phyloP scores from a whole-genome alignment of 1,140 invertebrate genomes.

The Mycetomoellerius zeteki region DNA sequence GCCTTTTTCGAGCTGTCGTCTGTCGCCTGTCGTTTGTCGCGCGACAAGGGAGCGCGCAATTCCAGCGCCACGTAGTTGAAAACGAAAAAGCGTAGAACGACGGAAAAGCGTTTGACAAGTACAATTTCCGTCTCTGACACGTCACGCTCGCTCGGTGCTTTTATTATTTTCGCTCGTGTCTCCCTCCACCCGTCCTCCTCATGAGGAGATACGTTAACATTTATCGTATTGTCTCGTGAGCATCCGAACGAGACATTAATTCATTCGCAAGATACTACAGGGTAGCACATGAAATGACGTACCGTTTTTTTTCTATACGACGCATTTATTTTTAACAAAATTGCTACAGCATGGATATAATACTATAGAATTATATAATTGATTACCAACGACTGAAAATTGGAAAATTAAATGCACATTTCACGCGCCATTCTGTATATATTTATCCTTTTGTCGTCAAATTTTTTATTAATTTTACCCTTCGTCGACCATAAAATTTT shows the following conservation, averaged over 20 bases:
- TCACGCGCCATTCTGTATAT: not conserved
- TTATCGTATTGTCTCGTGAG: not conserved
- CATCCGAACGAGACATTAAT: constrained; percentile 2
- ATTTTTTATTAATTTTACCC: not conserved
- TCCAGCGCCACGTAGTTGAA: constrained; percentile 39
- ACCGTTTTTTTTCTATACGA: no score
- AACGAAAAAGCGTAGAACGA: constrained; percentile 72
- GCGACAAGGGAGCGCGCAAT: constrained; percentile 66
- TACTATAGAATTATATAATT: no score
- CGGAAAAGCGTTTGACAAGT: constrained; percentile 71
- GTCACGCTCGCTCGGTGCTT: constrained; percentile 51
- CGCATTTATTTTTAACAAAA: no score
- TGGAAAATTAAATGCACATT: no score
- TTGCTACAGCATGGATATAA: no score
- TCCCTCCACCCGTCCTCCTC: not conserved
- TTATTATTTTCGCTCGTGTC: constrained; percentile 58
- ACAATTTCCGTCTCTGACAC: constrained; percentile 57
- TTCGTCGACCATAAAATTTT: no score
- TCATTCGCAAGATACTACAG: not conserved
- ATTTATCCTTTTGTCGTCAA: not conserved
- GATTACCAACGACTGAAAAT: no score
- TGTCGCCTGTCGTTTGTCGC: constrained; percentile 83
- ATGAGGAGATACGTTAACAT: not conserved
- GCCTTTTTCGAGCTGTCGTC: constrained; percentile 80
- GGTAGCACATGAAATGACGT: no score